These are phyloP conservation scores for Myzus persicae DNA, from an alignment of 1,140 invertebrate genomes.

Conservation along the genomic window DNA sequence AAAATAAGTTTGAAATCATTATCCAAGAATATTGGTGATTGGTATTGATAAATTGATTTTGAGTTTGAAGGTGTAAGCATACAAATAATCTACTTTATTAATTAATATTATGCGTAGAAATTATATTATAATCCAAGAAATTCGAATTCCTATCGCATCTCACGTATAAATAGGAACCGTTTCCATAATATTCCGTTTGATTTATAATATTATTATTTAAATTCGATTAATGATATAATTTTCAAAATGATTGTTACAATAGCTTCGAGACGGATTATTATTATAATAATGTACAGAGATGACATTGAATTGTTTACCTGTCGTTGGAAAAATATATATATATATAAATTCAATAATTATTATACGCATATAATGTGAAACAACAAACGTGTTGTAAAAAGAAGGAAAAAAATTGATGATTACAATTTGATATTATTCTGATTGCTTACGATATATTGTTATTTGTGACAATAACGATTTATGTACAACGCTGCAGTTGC, in stretches of 20 bases:
- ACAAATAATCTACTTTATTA: background rate
- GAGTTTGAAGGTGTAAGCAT: background rate
- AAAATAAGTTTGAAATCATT: no score
- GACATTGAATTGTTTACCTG: no score
- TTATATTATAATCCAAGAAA: background rate
- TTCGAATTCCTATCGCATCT: no score
- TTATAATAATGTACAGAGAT: no score
- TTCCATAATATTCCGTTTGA: background rate
- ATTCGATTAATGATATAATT: no score
- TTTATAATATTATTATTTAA: background rate
- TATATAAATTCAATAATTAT: background rate
- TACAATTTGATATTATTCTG: background rate
- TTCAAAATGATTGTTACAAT: no score
- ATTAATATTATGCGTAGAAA: background rate
- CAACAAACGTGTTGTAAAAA: background rate
- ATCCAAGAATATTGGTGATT: no score
- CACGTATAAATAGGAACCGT: no score
- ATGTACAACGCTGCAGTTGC: background rate
- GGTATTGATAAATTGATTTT: background rate
- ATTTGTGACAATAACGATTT: background rate
- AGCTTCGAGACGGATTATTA: no score
- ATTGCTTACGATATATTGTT: background rate
- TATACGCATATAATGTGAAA: background rate
- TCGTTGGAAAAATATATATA: no score
- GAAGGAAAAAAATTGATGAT: background rate